phyloP scores from a whole-genome alignment of 2,888 invertebrate genomes.

The Noctua janthina region DNA sequence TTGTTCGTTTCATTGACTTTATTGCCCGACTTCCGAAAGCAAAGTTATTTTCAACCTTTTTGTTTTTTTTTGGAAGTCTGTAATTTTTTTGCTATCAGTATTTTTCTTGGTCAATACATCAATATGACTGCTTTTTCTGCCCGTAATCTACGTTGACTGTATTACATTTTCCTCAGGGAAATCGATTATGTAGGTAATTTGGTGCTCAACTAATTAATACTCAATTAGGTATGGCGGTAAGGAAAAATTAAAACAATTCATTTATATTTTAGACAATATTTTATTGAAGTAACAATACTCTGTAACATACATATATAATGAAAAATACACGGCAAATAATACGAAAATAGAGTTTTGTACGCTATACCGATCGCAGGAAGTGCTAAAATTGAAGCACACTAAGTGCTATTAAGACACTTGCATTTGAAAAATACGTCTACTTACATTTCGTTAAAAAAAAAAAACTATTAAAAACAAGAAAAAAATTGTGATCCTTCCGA shows the following conservation, averaged over 20 bases:
- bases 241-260: conserved; percentile 44
- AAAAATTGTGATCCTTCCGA: conserved; percentile 67
- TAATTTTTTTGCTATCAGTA: too few relatives aligned
- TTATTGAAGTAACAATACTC: conserved; percentile 88
- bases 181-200: not conserved
- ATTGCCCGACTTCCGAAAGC: too few relatives aligned
- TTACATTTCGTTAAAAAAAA: conserved; percentile 44
- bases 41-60: too few relatives aligned
- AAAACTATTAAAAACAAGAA: conserved; percentile 40
- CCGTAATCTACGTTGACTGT: not conserved
- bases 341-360: conserved; percentile 69
- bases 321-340: conserved; percentile 77
- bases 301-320: conserved; percentile 85
- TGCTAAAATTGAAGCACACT: conserved; percentile 65
- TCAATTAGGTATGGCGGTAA: not conserved
- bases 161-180: not conserved
- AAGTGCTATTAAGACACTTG: conserved; percentile 68
- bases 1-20: too few relatives aligned
- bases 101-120: not conserved
- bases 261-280: conserved; percentile 75
- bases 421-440: conserved; percentile 59
- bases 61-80: too few relatives aligned
- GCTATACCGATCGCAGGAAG: conserved; percentile 70
- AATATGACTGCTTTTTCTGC: not conserved
- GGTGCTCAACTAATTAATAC: not conserved